phyloP scores from a whole-genome alignment of 2,113 vertebrate species.

The Nothocercus nigrocapillus region DNA sequence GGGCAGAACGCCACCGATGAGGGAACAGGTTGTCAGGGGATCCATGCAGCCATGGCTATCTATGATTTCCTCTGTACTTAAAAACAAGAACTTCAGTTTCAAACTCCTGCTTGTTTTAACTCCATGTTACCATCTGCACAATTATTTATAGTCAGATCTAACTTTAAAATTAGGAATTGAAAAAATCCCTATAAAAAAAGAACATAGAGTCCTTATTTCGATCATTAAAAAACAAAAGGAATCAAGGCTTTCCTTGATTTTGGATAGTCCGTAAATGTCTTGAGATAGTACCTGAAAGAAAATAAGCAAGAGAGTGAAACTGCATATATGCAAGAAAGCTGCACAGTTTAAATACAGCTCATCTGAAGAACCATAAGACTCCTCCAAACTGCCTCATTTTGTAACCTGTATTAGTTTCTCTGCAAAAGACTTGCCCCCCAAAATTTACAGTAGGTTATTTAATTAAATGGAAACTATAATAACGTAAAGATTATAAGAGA shows the following conservation, averaged over 20 bases:
- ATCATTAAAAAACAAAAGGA: conserved; percentile 88
- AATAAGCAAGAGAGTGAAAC: conserved; percentile 55
- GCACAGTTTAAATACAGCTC: conserved; percentile 1
- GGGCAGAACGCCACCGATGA: neutral
- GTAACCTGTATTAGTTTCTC: neutral
- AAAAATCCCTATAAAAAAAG: conserved; percentile 37
- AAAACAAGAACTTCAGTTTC: neutral
- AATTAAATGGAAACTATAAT: neutral
- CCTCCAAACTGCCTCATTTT: neutral
- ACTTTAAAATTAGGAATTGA: neutral
- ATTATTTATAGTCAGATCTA: neutral
- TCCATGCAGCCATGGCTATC: neutral
- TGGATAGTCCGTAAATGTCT: conserved; percentile 88
- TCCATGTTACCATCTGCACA: neutral
- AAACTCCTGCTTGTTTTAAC: conserved; percentile 5
- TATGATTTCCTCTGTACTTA: neutral
- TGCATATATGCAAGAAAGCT: neutral
- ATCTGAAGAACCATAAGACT: neutral
- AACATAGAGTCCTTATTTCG: conserved; percentile 25
- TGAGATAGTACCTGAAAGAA: conserved; percentile 86
- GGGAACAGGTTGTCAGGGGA: neutral
- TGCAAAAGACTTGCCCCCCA: neutral
- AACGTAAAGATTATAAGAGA: neutral
- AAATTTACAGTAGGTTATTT: neutral
- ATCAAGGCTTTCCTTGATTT: conserved; percentile 88